Evolutionary conservation across 2,113 vertebrate genomes (phyloP), one percentile per base, ranked within the genome.

Genomic region (Gasterosteus nipponicus): DNA sequence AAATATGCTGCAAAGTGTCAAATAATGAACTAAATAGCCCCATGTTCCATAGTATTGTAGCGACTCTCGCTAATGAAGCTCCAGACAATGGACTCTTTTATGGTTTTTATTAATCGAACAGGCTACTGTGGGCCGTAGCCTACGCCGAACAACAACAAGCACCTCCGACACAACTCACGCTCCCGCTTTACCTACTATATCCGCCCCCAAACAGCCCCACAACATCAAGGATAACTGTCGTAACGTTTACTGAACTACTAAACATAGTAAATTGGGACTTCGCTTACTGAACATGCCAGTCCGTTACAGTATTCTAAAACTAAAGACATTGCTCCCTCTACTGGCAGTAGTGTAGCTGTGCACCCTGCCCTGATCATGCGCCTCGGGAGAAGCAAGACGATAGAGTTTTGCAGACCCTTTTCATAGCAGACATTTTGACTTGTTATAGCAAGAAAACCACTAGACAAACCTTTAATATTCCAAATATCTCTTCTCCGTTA

Each of bases 311-410:
- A 26, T 26, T 26, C 22, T 26, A 26, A 26, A 26, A 63, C 18
- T 7, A 54, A 35, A 38, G 1, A 68, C 12, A 39, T 59, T 41
- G 41, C 58, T 56, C 80, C 61, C 75, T 82, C 86, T 83, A 58
- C 75, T 79, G 81, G 33, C 29, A 54, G 33, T 4, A 47, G 7
- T 75, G 31, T 31, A 51, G 53, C 3, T 42, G 19, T 53, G 16
- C 38, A 65, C 19, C 8, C n/a, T 5, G 2, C 49, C 19, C 14
- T 7, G 54, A 29, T 47, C 39, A 67, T 4, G 12, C 0, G 5
- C 33, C 2, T 15, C 6, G 5, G 15, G 22, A 18, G 7, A 71
- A 16, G 51, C 26, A 15, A 44, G 35, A 46, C 26, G 15, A 26
- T 61, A 10, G 19, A 70, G 41, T 41, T 53, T 41, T 53, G 59